Conservation (phyloP, 1,140 invertebrate genomes). For the Eubasilissa regina region DNA sequence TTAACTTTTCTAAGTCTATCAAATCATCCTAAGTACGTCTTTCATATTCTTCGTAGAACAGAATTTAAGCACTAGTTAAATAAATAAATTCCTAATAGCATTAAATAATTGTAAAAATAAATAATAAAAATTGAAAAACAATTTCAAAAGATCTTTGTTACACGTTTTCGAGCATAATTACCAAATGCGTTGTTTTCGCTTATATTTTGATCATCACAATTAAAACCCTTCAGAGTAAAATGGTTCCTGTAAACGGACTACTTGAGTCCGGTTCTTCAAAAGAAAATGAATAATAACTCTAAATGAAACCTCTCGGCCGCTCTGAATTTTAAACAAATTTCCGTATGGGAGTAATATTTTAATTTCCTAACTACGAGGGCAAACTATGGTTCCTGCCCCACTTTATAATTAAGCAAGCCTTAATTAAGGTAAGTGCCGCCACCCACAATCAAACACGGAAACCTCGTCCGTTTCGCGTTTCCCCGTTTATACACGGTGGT, state of each 20-base stretch:
- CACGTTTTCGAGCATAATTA: too few species aligned
- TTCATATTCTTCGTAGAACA: too few species aligned
- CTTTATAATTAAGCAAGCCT: slow-evolving; percentile 43
- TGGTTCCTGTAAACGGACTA: neutral
- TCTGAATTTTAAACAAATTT: slow-evolving; percentile 32
- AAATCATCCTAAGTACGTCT: too few species aligned
- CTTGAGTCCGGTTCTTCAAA: slow-evolving; percentile 11
- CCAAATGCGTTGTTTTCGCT: too few species aligned
- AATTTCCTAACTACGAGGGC: slow-evolving; percentile 2
- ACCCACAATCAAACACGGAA: slow-evolving; percentile 21
- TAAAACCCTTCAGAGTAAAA: neutral
- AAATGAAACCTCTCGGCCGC: slow-evolving; percentile 25
- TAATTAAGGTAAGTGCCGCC: slow-evolving; percentile 43
- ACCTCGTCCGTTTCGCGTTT: neutral
- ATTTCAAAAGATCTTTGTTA: too few species aligned
- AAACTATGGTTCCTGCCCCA: slow-evolving; percentile 21
- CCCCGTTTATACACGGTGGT: too few species aligned
- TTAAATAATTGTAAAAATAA: too few species aligned
- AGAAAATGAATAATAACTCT: slow-evolving; percentile 21
- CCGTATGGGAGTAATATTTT: slow-evolving; percentile 31
- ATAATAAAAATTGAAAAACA: too few species aligned
- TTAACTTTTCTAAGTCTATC: too few species aligned
- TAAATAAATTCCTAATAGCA: too few species aligned
- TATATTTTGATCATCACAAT: too few species aligned
- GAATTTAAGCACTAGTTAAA: too few species aligned